Conservation (phyloP, 2,113 vertebrate species). For the Benitochromis conjunctus region DNA sequence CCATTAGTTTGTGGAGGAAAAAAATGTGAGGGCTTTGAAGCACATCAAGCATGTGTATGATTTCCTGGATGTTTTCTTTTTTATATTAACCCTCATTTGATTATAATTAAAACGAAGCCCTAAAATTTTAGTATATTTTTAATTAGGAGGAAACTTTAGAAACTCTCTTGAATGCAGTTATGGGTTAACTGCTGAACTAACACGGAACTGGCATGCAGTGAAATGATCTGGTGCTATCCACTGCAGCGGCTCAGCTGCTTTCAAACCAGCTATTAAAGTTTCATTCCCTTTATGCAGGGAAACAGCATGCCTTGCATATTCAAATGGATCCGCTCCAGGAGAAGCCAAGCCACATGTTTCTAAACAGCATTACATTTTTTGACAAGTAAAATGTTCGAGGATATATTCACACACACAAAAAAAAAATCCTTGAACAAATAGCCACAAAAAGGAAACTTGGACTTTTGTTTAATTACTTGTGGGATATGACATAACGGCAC, state of each 20-base stretch:
- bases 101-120: conserved; percentile 11
- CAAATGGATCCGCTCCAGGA: background rate
- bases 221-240: conserved; percentile 5
- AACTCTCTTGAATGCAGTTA: conserved; percentile 3
- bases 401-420: background rate
- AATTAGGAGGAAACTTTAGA: conserved; percentile 5
- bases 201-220: conserved; percentile 8
- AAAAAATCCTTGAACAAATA: background rate
- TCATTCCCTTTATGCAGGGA: conserved; percentile 38
- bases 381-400: conserved; percentile 20
- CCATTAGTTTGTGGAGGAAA: background rate
- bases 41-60: background rate
- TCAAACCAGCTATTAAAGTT: conserved; percentile 51
- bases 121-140: conserved; percentile 9
- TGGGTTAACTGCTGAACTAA: background rate
- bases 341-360: background rate
- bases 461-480: background rate
- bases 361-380: conserved; percentile 16
- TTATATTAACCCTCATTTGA: background rate
- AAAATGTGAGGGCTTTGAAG: background rate
- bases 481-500: background rate
- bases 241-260: conserved; percentile 7
- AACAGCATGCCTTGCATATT: conserved; percentile 32
- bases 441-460: background rate
- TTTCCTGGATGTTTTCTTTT: background rate